These are phyloP conservation scores for Strigamia crassipes DNA, from an alignment of 2,888 invertebrate genomes.

Conservation along the genomic window DNA sequence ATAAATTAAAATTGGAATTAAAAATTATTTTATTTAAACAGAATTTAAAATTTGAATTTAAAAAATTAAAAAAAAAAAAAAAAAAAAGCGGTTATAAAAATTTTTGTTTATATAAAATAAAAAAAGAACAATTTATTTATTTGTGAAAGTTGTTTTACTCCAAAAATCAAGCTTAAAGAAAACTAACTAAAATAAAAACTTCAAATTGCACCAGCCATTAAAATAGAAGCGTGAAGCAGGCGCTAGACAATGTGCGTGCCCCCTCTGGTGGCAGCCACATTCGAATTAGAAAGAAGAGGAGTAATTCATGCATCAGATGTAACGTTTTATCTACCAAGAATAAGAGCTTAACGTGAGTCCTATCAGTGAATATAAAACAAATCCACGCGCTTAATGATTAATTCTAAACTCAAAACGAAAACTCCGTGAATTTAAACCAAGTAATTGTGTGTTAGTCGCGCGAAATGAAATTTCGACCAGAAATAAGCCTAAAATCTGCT, in stretches of 20 bases:
- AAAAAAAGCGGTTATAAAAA: too few species aligned
- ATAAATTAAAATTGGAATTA: too few species aligned
- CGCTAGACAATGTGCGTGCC: neutral
- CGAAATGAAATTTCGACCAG: neutral
- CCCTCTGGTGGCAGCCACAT: neutral
- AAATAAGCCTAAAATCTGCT: slow-evolving; percentile 10
- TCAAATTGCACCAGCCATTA: too few species aligned
- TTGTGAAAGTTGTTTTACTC: too few species aligned
- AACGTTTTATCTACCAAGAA: slow-evolving; percentile 3
- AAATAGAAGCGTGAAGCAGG: too few species aligned
- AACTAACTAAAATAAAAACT: too few species aligned
- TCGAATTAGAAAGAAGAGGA: neutral
- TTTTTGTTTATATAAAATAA: too few species aligned
- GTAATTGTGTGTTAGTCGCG: neutral
- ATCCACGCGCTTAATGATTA: neutral
- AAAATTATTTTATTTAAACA: too few species aligned
- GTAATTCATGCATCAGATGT: slow-evolving; percentile 10
- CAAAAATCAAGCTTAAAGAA: too few species aligned
- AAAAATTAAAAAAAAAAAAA: too few species aligned
- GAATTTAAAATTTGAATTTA: too few species aligned
- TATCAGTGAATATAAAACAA: neutral
- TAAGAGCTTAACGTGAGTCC: slow-evolving; percentile 4
- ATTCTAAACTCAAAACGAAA: neutral
- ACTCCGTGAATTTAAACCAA: neutral
- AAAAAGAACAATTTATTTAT: too few species aligned